Evolutionary conservation across 2,797 vertebrate species (phyloP).

Genomic region (Pipistrellus pygmaeus): DNA sequence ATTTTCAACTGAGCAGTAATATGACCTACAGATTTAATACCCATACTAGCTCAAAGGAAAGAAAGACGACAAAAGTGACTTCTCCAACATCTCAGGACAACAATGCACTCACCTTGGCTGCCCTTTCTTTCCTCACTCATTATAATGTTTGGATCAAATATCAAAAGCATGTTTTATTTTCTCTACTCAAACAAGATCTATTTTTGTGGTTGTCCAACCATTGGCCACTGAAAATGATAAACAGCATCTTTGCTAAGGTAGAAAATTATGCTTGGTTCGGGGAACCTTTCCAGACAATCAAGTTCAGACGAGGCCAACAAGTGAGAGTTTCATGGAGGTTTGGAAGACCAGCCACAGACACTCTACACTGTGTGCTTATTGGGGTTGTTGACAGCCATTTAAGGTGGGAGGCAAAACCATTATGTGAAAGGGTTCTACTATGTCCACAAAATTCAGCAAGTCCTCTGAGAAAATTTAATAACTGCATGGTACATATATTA

Average conservation of each 20-base stretch:
- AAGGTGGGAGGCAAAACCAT: background rate
- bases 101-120: background rate
- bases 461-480: background rate
- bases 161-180: background rate
- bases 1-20: background rate
- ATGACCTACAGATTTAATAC: background rate
- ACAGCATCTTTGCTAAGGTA: background rate
- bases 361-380: background rate
- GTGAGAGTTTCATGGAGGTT: background rate
- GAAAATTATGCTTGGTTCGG: constrained; percentile 25
- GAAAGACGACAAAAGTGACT: background rate
- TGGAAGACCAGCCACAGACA: background rate
- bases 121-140: background rate
- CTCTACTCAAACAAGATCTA: constrained; percentile 6
- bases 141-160: background rate
- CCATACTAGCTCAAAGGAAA: background rate
- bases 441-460: background rate
- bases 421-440: constrained; percentile 7
- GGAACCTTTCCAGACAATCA: constrained; percentile 8
- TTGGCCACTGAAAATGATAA: background rate
- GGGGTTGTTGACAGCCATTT: constrained; percentile 19
- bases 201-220: background rate
- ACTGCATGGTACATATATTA: background rate
- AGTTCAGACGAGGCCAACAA: background rate
- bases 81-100: background rate